Percentiles rank a stretch among this genome's conserved stretches.
Evolutionary conservation across 1,140 invertebrate species (phyloP).

Genomic region (Penaeus japonicus): DNA sequence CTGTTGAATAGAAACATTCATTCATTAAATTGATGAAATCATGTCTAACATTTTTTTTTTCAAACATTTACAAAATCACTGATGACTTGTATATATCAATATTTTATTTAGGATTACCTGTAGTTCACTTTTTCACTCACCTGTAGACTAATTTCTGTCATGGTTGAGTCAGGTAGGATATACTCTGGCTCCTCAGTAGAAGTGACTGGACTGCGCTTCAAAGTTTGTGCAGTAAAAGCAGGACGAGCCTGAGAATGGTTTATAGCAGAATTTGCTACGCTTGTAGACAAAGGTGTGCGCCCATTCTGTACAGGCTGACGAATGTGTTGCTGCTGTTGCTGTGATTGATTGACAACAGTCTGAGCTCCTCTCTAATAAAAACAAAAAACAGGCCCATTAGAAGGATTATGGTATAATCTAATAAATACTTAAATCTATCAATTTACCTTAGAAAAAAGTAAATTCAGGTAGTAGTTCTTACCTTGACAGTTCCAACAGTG

Average conservation of each 20-base stretch:
- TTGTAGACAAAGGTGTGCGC: conserved; percentile 29
- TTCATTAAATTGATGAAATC: not conserved
- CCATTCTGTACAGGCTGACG: conserved; percentile 47
- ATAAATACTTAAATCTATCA: not conserved
- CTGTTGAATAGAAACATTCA: conserved; percentile 17
- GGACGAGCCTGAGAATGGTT: conserved; percentile 1
- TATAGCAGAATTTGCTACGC: not conserved
- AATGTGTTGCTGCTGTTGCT: conserved; percentile 29
- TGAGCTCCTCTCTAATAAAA: conserved; percentile 32
- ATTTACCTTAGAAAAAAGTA: not conserved
- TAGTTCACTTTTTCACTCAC: not conserved
- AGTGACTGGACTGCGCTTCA: conserved; percentile 34
- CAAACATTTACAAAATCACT: not conserved
- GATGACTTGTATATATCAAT: not conserved
- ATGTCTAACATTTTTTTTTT: no score
- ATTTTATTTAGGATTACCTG: not conserved
- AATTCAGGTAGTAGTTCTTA: not conserved
- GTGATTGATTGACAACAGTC: not conserved
- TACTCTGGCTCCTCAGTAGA: conserved; percentile 50
- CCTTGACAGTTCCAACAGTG: conserved; percentile 46
- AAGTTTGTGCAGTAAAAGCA: conserved; percentile 20
- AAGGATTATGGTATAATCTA: no score
- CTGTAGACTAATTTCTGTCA: conserved; percentile 58
- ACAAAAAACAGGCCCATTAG: not conserved
- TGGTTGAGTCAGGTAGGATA: conserved; percentile 57